Evolutionary conservation across 2,797 vertebrate species (phyloP), one percentile per base, ranked within the genome.

Genomic region (Emydoidea blandingii): DNA sequence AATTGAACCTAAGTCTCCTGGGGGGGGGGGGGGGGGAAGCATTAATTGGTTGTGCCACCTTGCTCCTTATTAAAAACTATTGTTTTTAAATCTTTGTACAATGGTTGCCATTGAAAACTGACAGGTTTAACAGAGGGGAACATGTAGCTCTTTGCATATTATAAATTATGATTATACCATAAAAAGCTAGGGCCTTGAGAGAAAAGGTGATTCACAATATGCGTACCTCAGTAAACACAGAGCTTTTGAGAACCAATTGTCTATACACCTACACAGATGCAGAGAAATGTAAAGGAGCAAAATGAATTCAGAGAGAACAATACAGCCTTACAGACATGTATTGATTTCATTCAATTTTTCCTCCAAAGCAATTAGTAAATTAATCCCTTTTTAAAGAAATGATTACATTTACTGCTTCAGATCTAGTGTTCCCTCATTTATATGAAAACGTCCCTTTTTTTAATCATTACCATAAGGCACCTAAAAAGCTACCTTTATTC

Each of bases 291-390:
- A 89, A 89, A 93, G 21, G 65, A 90, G 85, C 62, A 83, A 89
- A 89, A 85, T n/a, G 34, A 85, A 85, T 88, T 94, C 11, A 74
- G 52, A 97, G 81, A 37, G 82, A 94, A 79, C 0, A 21, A 2
- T 50, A 18, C 1, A 83, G 12, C 52, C 53, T 23, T 62, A 31
- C 23, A 96, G 37, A 29, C 81, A 54, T 37, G 2, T 25, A n/a
- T 81, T 65, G 7, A 79, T 90, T 93, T 83, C 1, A 91, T 89
- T 88, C 12, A 14, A 74, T 53, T 90, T 87, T 82, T 76, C 4
- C 88, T 95, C 47, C 68, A 87, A 93, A 96, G 72, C 21, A 88
- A 81, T 94, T 95, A 79, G 1, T 15, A 90, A 94, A 88, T 81
- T 1, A 81, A 3, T 81, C 1, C 4, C 31, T 59, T n/a, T 85